Base-by-base conservation (phyloP, 2,797 vertebrate genomes). In the Syngnathus acus region DNA sequence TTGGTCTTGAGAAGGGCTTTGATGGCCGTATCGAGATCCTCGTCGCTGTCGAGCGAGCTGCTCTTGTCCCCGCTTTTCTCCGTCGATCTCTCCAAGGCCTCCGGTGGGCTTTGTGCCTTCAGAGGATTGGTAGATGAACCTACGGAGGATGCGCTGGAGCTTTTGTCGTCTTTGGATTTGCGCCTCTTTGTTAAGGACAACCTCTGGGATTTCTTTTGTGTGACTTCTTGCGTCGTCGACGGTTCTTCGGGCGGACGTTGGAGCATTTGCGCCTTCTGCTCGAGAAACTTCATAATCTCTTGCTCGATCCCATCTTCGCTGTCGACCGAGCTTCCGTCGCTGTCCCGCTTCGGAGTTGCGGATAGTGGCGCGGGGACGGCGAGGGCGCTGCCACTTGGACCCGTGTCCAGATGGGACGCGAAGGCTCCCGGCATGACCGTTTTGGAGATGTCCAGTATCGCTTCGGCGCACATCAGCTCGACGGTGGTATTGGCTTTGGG, bases 401-500 rank as follows among this genome's bases (percentile, higher is more conserved):
- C 65, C 8, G 83, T 59, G 0, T 78, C 67, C 3, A 83, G 87
- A 68, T 86, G 90, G 72, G 60, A 9, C 21, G 5, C 16, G 7
- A 87, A 86, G 5, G 87, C 84, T 40, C 70, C 87, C 0, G 96
- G 95, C 91, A 98, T 92, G 59, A 98, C 94, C 0, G 95, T 90
- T 82, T 98, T 98, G 42, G 96, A 99, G 82, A 99, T 98, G 89
- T 99, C 96, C 70, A 98, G 89, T 81, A 98, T 99, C 1, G 96
- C 96, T 85, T 99, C 95, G 0, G 97, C 95, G 14, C 96, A 97
- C 95, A 98, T 94, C 45, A 98, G 90, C 74, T 99, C 96, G 0
- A 94, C 90, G 1, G 93, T 91, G 0, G 95, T 92, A 69, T 94
- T 97, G 0, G 87, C 93, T 53, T 92, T 93, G 23, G 90, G 74